These are phyloP conservation scores for Scaptomyza flava DNA, from an alignment of 2,888 invertebrate genomes.

Conservation along the genomic window DNA sequence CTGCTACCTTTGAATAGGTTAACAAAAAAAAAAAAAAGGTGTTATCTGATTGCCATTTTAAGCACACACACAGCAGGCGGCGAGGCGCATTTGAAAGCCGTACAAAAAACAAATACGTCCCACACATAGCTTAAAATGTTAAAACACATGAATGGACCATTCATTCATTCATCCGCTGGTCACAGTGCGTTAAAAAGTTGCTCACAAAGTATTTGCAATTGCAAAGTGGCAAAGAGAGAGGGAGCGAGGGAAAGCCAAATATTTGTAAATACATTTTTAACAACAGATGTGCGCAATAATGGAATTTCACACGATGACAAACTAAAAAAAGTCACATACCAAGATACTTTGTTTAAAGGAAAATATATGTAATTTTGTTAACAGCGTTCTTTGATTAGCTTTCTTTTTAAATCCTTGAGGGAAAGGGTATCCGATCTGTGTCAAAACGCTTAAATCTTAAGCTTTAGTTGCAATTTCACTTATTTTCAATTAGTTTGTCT, in stretches of 20 bases:
- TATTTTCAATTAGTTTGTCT: conserved; percentile 29
- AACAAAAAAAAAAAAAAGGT: conserved; percentile 67
- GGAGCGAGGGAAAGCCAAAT: neutral
- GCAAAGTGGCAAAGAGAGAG: conserved; percentile 11
- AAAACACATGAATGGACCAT: conserved; percentile 57
- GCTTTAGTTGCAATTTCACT: neutral
- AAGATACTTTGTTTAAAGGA: neutral
- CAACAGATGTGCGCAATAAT: neutral
- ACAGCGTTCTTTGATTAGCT: too few species aligned
- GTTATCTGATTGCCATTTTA: conserved; percentile 82
- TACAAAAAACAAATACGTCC: conserved; percentile 53
- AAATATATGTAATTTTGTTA: neutral
- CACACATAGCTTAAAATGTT: conserved; percentile 54
- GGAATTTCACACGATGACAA: neutral
- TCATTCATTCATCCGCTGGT: conserved; percentile 58
- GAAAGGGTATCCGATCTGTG: conserved; percentile 22
- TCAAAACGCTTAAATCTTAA: conserved; percentile 5
- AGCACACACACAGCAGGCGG: conserved; percentile 64
- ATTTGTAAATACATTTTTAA: conserved; percentile 4
- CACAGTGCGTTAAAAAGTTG: conserved; percentile 22
- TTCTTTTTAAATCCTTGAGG: neutral
- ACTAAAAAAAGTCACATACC: neutral
- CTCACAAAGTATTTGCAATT: conserved; percentile 20
- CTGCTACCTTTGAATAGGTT: conserved; percentile 49
- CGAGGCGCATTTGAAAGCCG: conserved; percentile 38